These are phyloP conservation scores for Exocentrus adspersus DNA, from an alignment of 2,888 invertebrate species.

Conservation along the genomic window DNA sequence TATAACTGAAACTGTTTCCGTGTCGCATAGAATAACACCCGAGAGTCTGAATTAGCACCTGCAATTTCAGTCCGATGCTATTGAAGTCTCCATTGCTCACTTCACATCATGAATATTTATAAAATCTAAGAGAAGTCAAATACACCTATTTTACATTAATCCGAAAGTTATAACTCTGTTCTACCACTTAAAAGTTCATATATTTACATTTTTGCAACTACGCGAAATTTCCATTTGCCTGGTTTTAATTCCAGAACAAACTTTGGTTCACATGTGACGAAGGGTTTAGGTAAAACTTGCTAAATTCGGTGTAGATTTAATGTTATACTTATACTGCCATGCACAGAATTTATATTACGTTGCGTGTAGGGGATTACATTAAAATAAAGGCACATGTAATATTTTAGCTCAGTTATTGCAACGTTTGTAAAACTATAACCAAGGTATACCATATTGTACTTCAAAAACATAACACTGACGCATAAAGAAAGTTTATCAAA, in stretches of 20 bases:
- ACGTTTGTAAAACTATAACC: no score
- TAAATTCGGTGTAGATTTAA: background rate
- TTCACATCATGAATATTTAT: constrained; percentile 41
- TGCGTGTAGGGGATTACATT: no score
- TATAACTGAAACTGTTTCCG: constrained; percentile 23
- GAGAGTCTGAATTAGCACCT: constrained; percentile 30
- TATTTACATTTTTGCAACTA: constrained; percentile 36
- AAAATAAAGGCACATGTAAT: no score
- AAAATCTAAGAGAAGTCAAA: constrained; percentile 34
- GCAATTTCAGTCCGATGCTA: constrained; percentile 37
- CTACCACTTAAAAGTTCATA: constrained; percentile 34
- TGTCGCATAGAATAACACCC: constrained; percentile 12
- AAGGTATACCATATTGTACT: no score
- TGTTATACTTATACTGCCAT: background rate
- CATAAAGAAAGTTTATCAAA: no score
- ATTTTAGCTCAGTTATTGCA: no score
- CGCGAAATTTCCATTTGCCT: constrained; percentile 14
- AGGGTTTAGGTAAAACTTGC: background rate
- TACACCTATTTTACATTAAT: constrained; percentile 35
- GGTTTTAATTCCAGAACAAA: constrained; percentile 32
- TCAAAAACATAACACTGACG: no score
- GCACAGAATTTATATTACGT: no score
- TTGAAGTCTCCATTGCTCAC: constrained; percentile 38
- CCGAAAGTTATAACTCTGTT: constrained; percentile 33
- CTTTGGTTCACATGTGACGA: background rate